Percentiles rank a stretch among this genome's conserved stretches.
These are phyloP conservation scores for Silurus glanis DNA, from an alignment of 2,113 vertebrate species.

Conservation along the genomic window DNA sequence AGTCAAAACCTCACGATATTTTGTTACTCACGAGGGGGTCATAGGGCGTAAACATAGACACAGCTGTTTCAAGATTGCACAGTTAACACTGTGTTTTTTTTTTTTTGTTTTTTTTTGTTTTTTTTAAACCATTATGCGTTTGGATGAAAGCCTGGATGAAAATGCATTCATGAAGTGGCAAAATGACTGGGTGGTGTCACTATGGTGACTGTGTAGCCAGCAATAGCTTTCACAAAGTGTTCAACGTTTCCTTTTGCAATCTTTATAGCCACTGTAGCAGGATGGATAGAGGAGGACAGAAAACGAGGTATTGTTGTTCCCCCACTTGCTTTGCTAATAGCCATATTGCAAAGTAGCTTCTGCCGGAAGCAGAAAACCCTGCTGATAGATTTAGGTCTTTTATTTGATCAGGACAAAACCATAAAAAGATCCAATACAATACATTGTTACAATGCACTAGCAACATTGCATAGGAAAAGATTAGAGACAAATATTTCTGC, in stretches of 20 bases:
- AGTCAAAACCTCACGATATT: too few relatives aligned
- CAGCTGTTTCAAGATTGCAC: neutral
- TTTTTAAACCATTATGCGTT: neutral
- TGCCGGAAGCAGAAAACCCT: slow-evolving; percentile 28
- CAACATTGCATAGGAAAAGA: neutral
- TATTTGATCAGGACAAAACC: neutral
- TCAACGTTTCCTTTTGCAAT: slow-evolving; percentile 43
- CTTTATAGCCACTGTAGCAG: slow-evolving; percentile 79
- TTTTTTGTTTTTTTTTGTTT: neutral
- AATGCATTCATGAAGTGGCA: neutral
- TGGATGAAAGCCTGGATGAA: neutral
- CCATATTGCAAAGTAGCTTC: slow-evolving; percentile 50
- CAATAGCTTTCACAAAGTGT: slow-evolving; percentile 16
- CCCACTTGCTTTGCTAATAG: slow-evolving; percentile 40
- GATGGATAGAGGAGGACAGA: slow-evolving; percentile 96
- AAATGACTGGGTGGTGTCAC: neutral
- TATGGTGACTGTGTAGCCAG: neutral
- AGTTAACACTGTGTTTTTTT: neutral
- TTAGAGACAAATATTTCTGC: neutral
- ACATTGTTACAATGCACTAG: neutral
- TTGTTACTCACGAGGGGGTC: too few relatives aligned
- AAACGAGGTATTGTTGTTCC: slow-evolving; percentile 83
- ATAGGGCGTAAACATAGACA: too few relatives aligned
- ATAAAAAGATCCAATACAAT: neutral
- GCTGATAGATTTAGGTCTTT: slow-evolving; percentile 26